phyloP scores from a whole-genome alignment of 2,113 vertebrate genomes.

The Otolemur garnettii region DNA sequence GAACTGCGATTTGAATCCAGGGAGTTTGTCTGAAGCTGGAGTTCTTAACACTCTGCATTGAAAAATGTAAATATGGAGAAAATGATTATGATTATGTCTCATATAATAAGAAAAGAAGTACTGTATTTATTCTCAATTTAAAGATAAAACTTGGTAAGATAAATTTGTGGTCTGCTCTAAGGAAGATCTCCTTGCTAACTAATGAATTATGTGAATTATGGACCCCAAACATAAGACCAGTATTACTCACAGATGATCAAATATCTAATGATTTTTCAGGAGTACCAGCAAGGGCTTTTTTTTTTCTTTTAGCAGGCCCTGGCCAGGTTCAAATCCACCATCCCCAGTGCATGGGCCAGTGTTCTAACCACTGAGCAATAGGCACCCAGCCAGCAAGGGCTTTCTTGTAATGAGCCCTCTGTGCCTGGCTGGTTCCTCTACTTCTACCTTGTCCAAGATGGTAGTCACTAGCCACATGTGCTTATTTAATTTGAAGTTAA shows the following conservation, averaged over 20 bases:
- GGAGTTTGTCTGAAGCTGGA: neutral
- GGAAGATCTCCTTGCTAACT: neutral
- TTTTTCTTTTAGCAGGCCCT: too few species aligned
- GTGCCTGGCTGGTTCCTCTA: neutral
- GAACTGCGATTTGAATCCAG: neutral
- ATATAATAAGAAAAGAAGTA: neutral
- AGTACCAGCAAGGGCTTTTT: neutral
- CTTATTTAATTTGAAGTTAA: neutral
- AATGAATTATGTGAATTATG: neutral
- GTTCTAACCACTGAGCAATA: too few species aligned
- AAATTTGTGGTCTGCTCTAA: neutral
- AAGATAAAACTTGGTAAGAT: neutral
- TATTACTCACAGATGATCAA: slow-evolving; percentile 19
- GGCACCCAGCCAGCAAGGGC: too few species aligned
- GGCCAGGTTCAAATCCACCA: too few species aligned
- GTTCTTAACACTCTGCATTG: neutral
- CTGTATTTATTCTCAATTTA: neutral
- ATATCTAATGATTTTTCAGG: neutral
- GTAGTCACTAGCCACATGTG: neutral
- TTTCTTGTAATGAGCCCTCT: neutral
- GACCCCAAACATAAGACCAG: neutral
- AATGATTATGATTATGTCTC: neutral
- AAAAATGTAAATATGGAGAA: slow-evolving; percentile 44
- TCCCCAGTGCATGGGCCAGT: too few species aligned
- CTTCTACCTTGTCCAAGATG: neutral